Evolutionary conservation across 2,797 vertebrate species (phyloP).

Genomic region (Tokudaia muenninki): DNA sequence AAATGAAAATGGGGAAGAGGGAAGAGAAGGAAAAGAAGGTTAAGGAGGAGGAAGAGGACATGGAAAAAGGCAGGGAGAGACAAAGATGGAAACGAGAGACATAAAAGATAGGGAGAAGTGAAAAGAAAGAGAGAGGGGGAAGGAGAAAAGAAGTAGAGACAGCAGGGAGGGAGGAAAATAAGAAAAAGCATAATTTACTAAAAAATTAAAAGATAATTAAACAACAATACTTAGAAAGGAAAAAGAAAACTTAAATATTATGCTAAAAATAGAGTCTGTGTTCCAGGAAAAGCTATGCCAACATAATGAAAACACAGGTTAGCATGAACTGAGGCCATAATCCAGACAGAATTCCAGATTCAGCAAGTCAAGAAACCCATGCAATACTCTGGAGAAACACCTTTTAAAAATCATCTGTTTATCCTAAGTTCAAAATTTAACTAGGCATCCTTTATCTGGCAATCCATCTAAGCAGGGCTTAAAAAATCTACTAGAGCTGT

Average conservation of each 20-base stretch:
- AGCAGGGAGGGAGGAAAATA: no score
- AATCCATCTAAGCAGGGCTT: conserved; percentile 50
- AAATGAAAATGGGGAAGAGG: background rate
- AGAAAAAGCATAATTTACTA: background rate
- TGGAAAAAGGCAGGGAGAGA: background rate
- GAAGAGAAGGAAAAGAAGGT: background rate
- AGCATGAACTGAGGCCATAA: background rate
- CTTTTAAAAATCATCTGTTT: background rate
- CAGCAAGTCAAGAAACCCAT: conserved; percentile 52
- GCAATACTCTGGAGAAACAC: background rate
- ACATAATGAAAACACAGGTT: background rate
- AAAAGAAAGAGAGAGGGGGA: background rate
- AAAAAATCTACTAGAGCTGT: conserved; percentile 13
- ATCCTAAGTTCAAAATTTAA: conserved; percentile 62
- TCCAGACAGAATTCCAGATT: conserved; percentile 25
- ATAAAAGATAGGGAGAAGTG: background rate
- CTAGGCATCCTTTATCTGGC: conserved; percentile 29
- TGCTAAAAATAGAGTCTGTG: background rate
- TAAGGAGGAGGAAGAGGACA: background rate
- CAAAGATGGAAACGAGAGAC: background rate
- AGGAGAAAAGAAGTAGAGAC: background rate
- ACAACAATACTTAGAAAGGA: background rate
- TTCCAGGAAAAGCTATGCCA: conserved; percentile 37
- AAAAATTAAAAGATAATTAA: background rate
- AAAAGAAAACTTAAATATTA: conserved; percentile 11